phyloP scores from a whole-genome alignment of 2,888 invertebrate genomes.

The Orchestes rusci region DNA sequence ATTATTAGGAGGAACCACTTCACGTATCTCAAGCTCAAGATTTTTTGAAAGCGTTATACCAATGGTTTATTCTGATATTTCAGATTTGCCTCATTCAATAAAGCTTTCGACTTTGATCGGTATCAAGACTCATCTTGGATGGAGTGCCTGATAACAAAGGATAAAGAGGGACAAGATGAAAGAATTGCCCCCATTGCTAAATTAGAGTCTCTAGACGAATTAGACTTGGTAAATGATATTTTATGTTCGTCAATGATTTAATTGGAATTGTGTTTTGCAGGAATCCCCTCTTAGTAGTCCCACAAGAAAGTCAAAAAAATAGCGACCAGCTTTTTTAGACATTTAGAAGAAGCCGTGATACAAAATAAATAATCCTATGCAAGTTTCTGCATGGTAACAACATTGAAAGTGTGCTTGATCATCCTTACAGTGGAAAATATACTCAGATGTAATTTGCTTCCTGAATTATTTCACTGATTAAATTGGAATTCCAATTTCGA shows the following conservation, averaged over 20 bases:
- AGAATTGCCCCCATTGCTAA: conserved; percentile 55
- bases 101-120: conserved; percentile 42
- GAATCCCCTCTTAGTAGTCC: conserved; percentile 37
- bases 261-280: conserved; percentile 26
- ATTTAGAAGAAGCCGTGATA: no score
- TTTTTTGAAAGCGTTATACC: not conserved
- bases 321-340: no score
- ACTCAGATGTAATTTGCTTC: no score
- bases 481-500: no score
- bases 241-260: not conserved
- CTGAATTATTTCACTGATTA: no score
- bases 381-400: no score
- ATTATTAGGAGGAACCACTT: no score
- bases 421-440: no score
- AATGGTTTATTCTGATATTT: conserved; percentile 19
- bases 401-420: no score
- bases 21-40: no score
- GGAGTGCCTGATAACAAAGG: conserved; percentile 31
- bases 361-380: no score
- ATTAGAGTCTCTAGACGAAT: conserved; percentile 58
- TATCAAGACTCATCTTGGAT: conserved; percentile 34
- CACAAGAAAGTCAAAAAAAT: conserved; percentile 35
- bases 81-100: conserved; percentile 44
- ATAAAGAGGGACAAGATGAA: conserved; percentile 34
- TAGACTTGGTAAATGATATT: conserved; percentile 51